A percentile compares a stretch with the other conserved stretches of the same genome.
Conservation (phyloP, 2,113 vertebrate species). For the Erythrolamprus reginae region DNA sequence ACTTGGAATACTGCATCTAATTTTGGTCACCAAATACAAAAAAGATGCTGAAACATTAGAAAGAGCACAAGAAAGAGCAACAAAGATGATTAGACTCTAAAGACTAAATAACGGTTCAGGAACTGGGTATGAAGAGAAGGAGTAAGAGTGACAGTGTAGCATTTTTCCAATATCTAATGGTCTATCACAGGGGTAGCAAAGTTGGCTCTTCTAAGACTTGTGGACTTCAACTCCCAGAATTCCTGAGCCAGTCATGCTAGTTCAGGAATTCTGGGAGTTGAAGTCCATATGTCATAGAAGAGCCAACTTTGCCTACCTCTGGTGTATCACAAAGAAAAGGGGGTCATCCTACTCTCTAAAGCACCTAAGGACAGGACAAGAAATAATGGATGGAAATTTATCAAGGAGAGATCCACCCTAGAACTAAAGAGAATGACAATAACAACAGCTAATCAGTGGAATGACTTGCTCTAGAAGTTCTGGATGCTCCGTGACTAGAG, state of each 20-base stretch:
- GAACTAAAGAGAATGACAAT: too few relatives aligned
- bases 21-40: not conserved
- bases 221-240: too few relatives aligned
- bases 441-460: too few relatives aligned
- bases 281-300: too few relatives aligned
- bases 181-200: too few relatives aligned
- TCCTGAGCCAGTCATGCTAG: too few relatives aligned
- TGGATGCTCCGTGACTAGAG: not conserved
- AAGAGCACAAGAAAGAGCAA: not conserved
- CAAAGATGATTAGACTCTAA: not conserved
- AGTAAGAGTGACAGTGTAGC: not conserved
- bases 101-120: not conserved
- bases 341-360: not conserved
- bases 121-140: not conserved
- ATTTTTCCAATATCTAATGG: too few relatives aligned
- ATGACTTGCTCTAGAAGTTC: not conserved
- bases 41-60: not conserved
- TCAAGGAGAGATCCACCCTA: too few relatives aligned
- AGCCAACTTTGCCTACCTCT: too few relatives aligned
- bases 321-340: not conserved
- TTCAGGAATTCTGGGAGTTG: too few relatives aligned
- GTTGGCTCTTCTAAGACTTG: too few relatives aligned
- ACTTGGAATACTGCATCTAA: not conserved
- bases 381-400: too few relatives aligned
- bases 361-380: not conserved